Evolutionary conservation across 1,140 invertebrate species (phyloP), one percentile per base, ranked within the genome.

Genomic region (Drosophila repleta): DNA sequence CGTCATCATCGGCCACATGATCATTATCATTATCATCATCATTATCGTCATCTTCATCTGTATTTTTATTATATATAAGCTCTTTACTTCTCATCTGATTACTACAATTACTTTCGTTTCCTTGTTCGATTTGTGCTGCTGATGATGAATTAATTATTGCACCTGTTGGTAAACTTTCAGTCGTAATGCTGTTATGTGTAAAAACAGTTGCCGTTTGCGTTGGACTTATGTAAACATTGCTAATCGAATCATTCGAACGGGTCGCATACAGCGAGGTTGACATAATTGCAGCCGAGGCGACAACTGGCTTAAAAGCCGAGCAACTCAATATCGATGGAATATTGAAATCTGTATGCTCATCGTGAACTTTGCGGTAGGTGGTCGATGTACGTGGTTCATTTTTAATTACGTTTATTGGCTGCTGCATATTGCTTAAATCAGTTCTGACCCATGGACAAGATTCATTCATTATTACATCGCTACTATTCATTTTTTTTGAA

Each of bases 291-390:
- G 79, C 67, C 4, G 85, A 78, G 18, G 74, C 69, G 5, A 78
- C 70, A n/a, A 95, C 94, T 6, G 95, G 95, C 65, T 94, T 94
- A 79, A 95, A 95, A n/a, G 94, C 95, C 4, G 94, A 95, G 3
- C 76, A 71, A 29, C 58, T 90, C 8, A 90, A 29, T 21, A 90
- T 69, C 20, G 84, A 76, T 10, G 87, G 76, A 24, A 88, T 79
- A 41, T 74, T 79, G 10, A 69, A 87, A 41, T 88, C 69, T 0
- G 62, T 48, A 1, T 66, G 43, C 26, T 78, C 67, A 1, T n/a
- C 24, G 64, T 77, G 32, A 35, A 35, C 2, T 13, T 35, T 35
- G 32, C 3, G 37, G 58, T 26, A 21, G 60, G 26, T 78, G 70
- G 8, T 26, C 51, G 53, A 39, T 74, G 69, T 7, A n/a, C 55